These are phyloP conservation scores for Ophiothrix spiculata DNA, from an alignment of 35 echinoderm and acorn worm genomes.

Conservation along the genomic window DNA sequence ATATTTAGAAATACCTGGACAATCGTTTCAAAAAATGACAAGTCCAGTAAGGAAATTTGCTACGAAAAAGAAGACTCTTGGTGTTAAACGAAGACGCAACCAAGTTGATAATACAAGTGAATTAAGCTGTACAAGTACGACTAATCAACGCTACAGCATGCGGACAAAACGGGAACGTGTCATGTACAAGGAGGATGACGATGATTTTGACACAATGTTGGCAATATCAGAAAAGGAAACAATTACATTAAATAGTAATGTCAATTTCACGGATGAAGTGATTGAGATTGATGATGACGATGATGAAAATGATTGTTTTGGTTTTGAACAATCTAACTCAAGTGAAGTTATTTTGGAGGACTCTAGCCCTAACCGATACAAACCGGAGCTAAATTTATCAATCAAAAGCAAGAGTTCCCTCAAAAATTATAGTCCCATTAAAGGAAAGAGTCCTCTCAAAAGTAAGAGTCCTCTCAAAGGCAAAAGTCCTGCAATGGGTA, in stretches of 20 bases:
- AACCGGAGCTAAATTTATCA: not conserved
- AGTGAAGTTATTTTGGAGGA: not conserved
- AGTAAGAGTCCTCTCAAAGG: not conserved
- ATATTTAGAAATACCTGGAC: too few species aligned
- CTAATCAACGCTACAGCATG: not conserved
- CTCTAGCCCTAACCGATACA: not conserved
- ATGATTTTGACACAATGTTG: not conserved
- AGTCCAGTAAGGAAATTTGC: not conserved
- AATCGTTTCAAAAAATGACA: not conserved
- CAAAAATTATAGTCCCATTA: not conserved
- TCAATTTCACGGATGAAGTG: too few species aligned
- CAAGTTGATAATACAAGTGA: not conserved
- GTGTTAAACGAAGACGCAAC: not conserved
- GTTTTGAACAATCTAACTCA: not conserved
- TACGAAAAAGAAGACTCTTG: not conserved
- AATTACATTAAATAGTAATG: too few species aligned
- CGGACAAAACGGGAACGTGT: not conserved
- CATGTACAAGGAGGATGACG: not conserved
- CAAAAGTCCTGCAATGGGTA: not conserved
- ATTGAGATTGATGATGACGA: not conserved
- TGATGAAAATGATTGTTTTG: not conserved
- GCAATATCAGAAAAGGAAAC: not conserved
- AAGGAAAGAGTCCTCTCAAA: too few species aligned
- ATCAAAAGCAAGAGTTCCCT: not conserved
- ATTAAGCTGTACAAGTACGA: not conserved